Conservation (phyloP, 1,140 invertebrate species). For the Kradibia gibbosae region DNA sequence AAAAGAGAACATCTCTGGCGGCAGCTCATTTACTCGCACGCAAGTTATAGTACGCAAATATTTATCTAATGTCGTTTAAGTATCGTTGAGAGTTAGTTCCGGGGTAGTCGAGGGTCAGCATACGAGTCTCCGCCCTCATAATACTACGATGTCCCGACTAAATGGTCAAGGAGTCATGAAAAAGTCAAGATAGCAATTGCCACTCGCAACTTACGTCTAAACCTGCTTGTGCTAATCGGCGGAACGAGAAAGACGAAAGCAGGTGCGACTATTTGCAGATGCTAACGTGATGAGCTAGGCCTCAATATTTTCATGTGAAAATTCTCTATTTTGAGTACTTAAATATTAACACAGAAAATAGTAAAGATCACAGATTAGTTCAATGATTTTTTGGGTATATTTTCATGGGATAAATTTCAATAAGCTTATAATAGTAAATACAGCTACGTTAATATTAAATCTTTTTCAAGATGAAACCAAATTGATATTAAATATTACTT, state of each 20-base stretch:
- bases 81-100: conserved; percentile 19
- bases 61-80: conserved; percentile 21
- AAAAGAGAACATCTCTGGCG: background rate
- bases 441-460: too few relatives aligned
- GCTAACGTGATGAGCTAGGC: background rate
- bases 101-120: background rate
- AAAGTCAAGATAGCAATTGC: background rate
- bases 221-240: background rate
- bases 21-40: conserved; percentile 23
- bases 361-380: too few relatives aligned
- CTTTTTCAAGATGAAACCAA: too few relatives aligned
- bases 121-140: background rate
- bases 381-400: too few relatives aligned
- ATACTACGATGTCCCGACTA: background rate
- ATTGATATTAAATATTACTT: too few relatives aligned
- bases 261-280: background rate
- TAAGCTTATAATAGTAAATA: too few relatives aligned
- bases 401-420: too few relatives aligned
- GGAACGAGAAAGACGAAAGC: background rate
- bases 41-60: conserved; percentile 12
- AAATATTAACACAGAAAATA: too few relatives aligned
- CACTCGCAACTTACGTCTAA: background rate
- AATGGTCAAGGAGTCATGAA: background rate
- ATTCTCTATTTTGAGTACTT: background rate
- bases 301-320: background rate